A percentile compares a stretch with the other conserved stretches of the same genome.
Evolutionary conservation across 2,888 invertebrate species (phyloP).

Genomic region (Brachycybe producta): DNA sequence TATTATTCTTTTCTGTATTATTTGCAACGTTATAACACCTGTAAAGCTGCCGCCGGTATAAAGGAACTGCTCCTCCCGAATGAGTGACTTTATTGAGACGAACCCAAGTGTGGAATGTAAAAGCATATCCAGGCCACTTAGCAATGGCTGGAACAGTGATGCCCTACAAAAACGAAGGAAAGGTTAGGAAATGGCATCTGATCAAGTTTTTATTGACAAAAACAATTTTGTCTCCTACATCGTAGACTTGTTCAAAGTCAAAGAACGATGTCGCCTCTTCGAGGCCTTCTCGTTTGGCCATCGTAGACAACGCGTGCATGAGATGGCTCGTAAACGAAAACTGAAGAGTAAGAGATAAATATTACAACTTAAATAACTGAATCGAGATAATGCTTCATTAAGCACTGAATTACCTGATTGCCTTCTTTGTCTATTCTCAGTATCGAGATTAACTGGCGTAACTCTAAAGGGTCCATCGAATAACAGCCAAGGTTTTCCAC

Average conservation of each 20-base stretch:
- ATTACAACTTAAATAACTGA: constrained; percentile 7
- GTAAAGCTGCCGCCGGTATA: constrained; percentile 40
- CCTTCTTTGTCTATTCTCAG: constrained; percentile 33
- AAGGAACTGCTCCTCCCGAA: constrained; percentile 15
- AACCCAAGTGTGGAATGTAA: constrained; percentile 45
- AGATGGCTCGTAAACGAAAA: constrained; percentile 32
- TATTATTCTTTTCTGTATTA: background rate
- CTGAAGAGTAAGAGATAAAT: constrained; percentile 22
- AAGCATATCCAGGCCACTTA: constrained; percentile 47
- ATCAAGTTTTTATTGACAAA: background rate
- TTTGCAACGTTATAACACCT: constrained; percentile 29
- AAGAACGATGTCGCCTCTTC: constrained; percentile 41
- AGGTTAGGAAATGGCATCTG: background rate
- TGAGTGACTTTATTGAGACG: constrained; percentile 37
- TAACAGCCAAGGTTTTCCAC: constrained; percentile 44
- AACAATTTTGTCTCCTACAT: constrained; percentile 25
- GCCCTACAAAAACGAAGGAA: constrained; percentile 31
- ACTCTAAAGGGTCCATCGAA: constrained; percentile 43
- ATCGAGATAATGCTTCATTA: background rate
- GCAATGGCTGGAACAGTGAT: constrained; percentile 43
- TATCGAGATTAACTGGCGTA: constrained; percentile 43
- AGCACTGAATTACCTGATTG: constrained; percentile 28
- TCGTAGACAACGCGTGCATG: constrained; percentile 35
- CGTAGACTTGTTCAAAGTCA: constrained; percentile 36
- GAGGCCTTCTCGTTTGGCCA: constrained; percentile 32